Base-by-base conservation (phyloP, 2,888 invertebrate species). In the Dorcus parallelipipedus region DNA sequence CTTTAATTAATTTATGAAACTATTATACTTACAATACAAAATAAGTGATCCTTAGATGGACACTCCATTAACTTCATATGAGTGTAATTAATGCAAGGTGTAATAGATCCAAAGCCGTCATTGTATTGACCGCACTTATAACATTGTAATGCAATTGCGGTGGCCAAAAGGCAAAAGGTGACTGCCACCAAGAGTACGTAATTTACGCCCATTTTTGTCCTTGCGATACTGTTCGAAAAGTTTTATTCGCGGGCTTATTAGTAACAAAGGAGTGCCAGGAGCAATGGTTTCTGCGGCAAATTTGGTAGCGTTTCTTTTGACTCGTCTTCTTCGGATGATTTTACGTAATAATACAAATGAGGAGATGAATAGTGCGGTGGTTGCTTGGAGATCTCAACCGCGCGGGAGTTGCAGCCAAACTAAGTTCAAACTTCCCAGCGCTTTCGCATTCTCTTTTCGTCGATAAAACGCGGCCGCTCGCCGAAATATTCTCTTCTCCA, bases 121-220 rank as follows among this genome's bases (percentile, higher is more conserved):
- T 90, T 92, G 80, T 91, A 91, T 79, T 89, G 87, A 49, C 91
- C 91, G 69, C 91, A 91, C 78, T 88, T 86, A 82, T 87, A 89
- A 78, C 91, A 92, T 74, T 84, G 79, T 67, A 85, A 72, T 41
- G 80, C 84, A 67, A 83, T 79, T 49, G 77, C 75, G n/a, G 68
- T 58, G 42, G 69, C 65, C 47, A 70, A 56, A 52, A 71, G 65
- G 52, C 65, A 61, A 26, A 62, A 60, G 48, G 60, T 52, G 47
- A 64, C 40, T 23, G 55, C 56, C 52, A 58, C 55, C 23, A 66
- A 52, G 9, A 63, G 56, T 48, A 63, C 38, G 33, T 45, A 59
- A 55, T 58, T 61, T 42, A 45, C 57, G 55, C 61, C 65, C 65
- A 65, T 65, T 52, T 47, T 49, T 43, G 20, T 20, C 20, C 20